These are phyloP conservation scores for Lindbergichthys nudifrons DNA, from an alignment of 2,797 vertebrate genomes.

Conservation along the genomic window DNA sequence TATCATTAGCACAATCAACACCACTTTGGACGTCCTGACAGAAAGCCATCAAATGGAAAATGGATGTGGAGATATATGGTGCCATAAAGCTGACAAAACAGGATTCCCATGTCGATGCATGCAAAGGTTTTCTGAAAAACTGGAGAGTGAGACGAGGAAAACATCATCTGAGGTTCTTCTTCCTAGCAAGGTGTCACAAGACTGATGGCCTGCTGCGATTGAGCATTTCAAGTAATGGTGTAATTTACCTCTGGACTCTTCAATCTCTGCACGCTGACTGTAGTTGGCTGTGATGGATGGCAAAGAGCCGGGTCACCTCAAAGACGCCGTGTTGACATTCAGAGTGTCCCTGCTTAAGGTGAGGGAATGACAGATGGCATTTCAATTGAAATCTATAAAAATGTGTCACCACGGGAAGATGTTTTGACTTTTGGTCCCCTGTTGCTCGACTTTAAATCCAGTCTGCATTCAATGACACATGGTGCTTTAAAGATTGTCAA, in stretches of 20 bases:
- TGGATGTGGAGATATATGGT: slow-evolving; percentile 56
- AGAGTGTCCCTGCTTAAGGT: slow-evolving; percentile 63
- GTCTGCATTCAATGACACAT: slow-evolving; percentile 9
- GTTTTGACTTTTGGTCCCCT: slow-evolving; percentile 46
- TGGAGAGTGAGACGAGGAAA: background rate
- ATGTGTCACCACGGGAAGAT: slow-evolving; percentile 58
- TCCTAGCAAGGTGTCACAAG: slow-evolving; percentile 22
- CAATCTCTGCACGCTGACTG: slow-evolving; percentile 47
- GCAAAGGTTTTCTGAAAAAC: slow-evolving; percentile 12
- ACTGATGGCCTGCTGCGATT: slow-evolving; percentile 50
- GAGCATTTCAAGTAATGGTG: slow-evolving; percentile 43
- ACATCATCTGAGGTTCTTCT: slow-evolving; percentile 32
- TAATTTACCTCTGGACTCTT: slow-evolving; percentile 55
- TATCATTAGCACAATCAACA: slow-evolving; percentile 77
- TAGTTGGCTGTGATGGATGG: slow-evolving; percentile 77
- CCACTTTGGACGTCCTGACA: slow-evolving; percentile 67
- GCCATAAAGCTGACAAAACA: slow-evolving; percentile 46
- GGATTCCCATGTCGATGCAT: slow-evolving; percentile 32
- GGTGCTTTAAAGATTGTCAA: slow-evolving; percentile 8
- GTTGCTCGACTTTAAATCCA: slow-evolving; percentile 55
- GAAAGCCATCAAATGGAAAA: slow-evolving; percentile 65
- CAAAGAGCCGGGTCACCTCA: slow-evolving; percentile 69
- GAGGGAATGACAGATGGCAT: slow-evolving; percentile 76
- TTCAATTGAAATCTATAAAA: slow-evolving; percentile 74
- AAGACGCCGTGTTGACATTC: slow-evolving; percentile 75